Evolutionary conservation across 2,797 vertebrate genomes (phyloP).

Genomic region (Etheostoma perlongum): DNA sequence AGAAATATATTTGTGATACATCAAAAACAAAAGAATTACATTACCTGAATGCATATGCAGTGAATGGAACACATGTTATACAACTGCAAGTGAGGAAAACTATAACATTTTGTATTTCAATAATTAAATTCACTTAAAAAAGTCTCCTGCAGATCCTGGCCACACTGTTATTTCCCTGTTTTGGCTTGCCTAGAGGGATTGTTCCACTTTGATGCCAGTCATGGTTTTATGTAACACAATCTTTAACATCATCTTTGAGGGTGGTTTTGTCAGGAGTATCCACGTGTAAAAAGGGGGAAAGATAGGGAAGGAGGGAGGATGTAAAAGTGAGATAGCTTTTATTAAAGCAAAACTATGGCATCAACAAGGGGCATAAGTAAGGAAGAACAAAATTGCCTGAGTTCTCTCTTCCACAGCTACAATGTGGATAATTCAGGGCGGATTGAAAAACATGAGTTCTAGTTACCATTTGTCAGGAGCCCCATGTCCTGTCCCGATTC

Average conservation of each 20-base stretch:
- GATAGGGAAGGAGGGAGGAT: slow-evolving; percentile 17
- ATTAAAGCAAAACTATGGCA: slow-evolving; percentile 41
- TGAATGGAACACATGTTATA: no score
- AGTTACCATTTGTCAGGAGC: slow-evolving; percentile 61
- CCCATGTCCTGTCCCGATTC: slow-evolving; percentile 41
- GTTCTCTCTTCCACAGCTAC: slow-evolving; percentile 58
- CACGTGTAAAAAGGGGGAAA: neutral
- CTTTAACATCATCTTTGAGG: slow-evolving; percentile 41
- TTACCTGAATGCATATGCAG: no score
- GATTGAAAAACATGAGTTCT: slow-evolving; percentile 68
- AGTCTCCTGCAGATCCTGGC: neutral
- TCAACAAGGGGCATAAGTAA: slow-evolving; percentile 29
- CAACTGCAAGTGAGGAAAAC: neutral
- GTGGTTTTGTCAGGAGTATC: slow-evolving; percentile 14
- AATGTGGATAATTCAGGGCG: slow-evolving; percentile 66
- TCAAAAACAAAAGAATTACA: no score
- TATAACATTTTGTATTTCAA: no score
- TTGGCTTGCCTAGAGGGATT: neutral
- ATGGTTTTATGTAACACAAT: slow-evolving; percentile 46
- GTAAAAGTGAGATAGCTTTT: slow-evolving; percentile 46
- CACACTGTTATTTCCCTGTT: neutral
- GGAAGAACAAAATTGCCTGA: slow-evolving; percentile 50
- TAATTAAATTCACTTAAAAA: no score
- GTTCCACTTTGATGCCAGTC: slow-evolving; percentile 30
- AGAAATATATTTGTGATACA: no score